These are phyloP conservation scores for Corythornis vintsioides DNA, from an alignment of 2,113 vertebrate genomes.

Conservation along the genomic window DNA sequence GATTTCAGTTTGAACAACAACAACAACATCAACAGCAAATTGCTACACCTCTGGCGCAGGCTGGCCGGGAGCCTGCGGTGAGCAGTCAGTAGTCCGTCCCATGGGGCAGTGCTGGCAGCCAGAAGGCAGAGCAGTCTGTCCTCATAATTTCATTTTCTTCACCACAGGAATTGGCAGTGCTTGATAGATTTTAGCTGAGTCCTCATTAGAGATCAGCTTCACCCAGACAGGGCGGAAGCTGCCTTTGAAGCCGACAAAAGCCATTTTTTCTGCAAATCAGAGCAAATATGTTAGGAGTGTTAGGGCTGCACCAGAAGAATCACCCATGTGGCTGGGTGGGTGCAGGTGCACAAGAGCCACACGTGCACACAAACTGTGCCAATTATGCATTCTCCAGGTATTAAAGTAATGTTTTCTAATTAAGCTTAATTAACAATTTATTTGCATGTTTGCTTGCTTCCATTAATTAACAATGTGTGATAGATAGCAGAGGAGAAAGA, in stretches of 20 bases:
- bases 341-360: background rate
- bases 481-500: background rate
- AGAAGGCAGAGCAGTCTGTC: background rate
- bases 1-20: constrained; percentile 30
- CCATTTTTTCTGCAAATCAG: constrained; percentile 79
- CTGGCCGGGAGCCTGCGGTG: background rate
- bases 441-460: background rate
- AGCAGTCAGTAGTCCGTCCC: constrained; percentile 46
- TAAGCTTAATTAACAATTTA: background rate
- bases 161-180: constrained; percentile 85
- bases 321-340: background rate
- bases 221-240: constrained; percentile 84
- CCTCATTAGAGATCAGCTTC: constrained; percentile 76
- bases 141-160: constrained; percentile 87
- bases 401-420: background rate
- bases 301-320: background rate
- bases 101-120: background rate
- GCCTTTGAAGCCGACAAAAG: constrained; percentile 87
- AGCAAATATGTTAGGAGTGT: background rate
- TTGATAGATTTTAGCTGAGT: constrained; percentile 83
- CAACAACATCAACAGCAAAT: constrained; percentile 19
- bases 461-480: background rate
- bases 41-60: background rate
- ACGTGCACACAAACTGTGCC: background rate
- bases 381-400: background rate